These are phyloP conservation scores for Cairina moschata DNA, from an alignment of 2,113 vertebrate genomes.

Conservation along the genomic window DNA sequence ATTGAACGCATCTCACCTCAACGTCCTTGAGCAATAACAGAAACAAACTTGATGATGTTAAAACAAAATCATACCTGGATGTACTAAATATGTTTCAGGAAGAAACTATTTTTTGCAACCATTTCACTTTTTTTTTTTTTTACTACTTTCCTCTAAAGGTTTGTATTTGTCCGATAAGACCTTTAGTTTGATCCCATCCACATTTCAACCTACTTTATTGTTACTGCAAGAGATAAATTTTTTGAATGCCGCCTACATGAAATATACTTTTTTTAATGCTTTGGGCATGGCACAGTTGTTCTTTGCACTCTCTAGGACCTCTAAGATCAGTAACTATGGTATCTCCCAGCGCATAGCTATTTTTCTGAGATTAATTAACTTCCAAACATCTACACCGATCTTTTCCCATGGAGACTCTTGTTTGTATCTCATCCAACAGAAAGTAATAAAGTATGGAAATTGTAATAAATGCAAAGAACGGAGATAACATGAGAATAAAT, in stretches of 20 bases:
- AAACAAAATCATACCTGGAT: not conserved
- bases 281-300: not conserved
- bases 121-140: not conserved
- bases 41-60: not conserved
- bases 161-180: not conserved
- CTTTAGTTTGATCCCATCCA: not conserved
- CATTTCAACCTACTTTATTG: not conserved
- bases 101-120: not conserved
- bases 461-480: not conserved
- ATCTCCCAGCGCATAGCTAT: not conserved
- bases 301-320: constrained; percentile 4
- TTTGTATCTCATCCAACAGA: not conserved
- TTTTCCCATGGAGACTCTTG: not conserved
- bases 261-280: constrained; percentile 25
- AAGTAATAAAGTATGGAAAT: not conserved
- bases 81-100: not conserved
- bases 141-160: not conserved
- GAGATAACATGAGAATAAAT: not conserved
- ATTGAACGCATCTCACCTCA: not conserved
- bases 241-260: not conserved
- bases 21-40: not conserved
- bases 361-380: not conserved
- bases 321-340: not conserved
- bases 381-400: not conserved
- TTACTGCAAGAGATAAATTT: constrained; percentile 5